Evolutionary conservation across 2,888 invertebrate genomes (phyloP), one percentile per base, ranked within the genome.

Genomic region (Argyresthia albistria): DNA sequence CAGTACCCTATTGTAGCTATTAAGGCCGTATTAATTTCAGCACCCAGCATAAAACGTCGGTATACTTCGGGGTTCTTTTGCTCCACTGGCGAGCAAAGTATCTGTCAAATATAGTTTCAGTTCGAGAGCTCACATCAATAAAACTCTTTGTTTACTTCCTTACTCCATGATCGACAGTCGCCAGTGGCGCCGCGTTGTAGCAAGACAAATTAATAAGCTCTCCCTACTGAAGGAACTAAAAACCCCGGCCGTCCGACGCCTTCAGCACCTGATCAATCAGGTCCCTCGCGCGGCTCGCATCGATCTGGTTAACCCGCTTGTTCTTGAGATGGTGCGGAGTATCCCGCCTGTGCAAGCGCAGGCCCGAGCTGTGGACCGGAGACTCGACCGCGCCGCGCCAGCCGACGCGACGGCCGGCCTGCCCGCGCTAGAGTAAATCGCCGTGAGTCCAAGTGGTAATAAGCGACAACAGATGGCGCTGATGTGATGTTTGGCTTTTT

Each of bases 301-400:
- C 87, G 56, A 84, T 77, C 64, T 78, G 80, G 73, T 80, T 84
- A 76, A 98, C 95, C 70, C 98, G 93, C 80, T 98, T 98, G 89
- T 98, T 98, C 91, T 99, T 99, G 73, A 98, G 91, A 83, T 99
- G 98, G 90, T 99, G 99, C 50, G 99, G 99, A 16, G 99, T 99
- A 89, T 99, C 99, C 67, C 99, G 93, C 56, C 95, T 91, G 74
- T 96, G 93, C 57, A 97, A 91, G 56, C 92, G 90, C 67, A 91
- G 91, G 53, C 91, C 92, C 59, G 78, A 12, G 36, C 2, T 83
- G 61, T 83, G 87, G 56, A 86, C 86, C 59, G 70, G 75, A 57
- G 71, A 74, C 59, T 67, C 65, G 55, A 72, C 73, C 16, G 69
- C 68, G 43, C 70, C 65, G 76, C 93, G 92, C 71, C 91, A 93